Conservation (phyloP, 2,113 vertebrate species). For the Athene noctua region DNA sequence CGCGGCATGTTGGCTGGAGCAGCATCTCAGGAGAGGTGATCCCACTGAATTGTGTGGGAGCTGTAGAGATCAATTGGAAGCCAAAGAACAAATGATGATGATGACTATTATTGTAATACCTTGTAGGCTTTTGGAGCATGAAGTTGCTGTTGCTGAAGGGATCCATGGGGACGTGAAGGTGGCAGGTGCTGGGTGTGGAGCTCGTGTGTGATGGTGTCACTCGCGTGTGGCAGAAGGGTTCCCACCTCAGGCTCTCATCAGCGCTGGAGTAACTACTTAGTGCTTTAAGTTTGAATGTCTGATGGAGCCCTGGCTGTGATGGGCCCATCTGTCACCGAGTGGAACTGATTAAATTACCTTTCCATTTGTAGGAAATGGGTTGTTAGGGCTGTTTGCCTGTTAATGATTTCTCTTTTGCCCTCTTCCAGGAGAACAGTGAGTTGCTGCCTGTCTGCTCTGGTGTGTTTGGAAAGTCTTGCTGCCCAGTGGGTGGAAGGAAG, state of each 20-base stretch:
- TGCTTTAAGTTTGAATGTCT: neutral
- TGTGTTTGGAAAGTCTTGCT: neutral
- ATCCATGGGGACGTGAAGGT: neutral
- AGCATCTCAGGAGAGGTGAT: too few species aligned
- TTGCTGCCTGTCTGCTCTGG: neutral
- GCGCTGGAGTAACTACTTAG: too few species aligned
- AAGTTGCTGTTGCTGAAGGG: neutral
- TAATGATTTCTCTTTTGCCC: neutral
- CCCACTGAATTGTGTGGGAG: accelerated
- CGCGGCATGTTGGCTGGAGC: neutral
- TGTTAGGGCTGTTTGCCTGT: neutral
- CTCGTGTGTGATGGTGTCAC: accelerated
- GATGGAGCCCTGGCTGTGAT: neutral
- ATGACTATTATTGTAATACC: too few species aligned
- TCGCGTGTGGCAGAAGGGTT: neutral
- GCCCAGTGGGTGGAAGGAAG: neutral
- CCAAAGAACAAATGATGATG: neutral
- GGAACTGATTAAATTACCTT: neutral
- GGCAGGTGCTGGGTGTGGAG: neutral
- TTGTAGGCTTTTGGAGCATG: neutral
- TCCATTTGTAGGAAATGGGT: neutral
- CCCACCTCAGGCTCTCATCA: accelerated
- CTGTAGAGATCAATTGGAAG: neutral
- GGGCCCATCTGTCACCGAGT: neutral
- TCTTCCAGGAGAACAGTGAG: neutral